phyloP scores from a whole-genome alignment of 2,888 invertebrate species.

The Oligia strigilis region DNA sequence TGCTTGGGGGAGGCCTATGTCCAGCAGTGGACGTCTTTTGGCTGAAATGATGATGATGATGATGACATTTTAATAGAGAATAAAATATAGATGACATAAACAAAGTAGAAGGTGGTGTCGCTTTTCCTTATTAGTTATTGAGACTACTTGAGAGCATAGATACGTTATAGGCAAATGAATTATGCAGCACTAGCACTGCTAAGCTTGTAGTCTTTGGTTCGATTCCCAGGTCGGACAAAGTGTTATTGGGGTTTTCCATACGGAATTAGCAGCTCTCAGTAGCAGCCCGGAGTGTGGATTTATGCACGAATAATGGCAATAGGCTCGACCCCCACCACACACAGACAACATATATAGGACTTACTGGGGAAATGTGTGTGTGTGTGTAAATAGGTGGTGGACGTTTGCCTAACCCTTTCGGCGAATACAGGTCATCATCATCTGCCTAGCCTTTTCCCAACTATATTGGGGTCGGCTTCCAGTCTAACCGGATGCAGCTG shows the following conservation, averaged over 20 bases:
- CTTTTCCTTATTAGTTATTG: background rate
- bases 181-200: background rate
- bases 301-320: background rate
- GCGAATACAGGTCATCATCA: no score
- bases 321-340: background rate
- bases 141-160: background rate
- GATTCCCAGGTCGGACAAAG: background rate
- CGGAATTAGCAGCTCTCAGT: background rate
- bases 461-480: no score
- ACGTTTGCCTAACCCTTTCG: background rate
- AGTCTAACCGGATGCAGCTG: no score
- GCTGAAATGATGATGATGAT: no score
- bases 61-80: background rate
- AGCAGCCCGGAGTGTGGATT: background rate
- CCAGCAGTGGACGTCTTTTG: no score
- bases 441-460: no score
- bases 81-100: conserved; percentile 21
- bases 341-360: no score
- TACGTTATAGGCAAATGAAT: background rate
- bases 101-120: conserved; percentile 15
- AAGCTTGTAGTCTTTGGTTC: background rate
- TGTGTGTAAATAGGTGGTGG: background rate
- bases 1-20: no score
- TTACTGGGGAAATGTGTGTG: no score
- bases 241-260: background rate